Evolutionary conservation across 2,888 invertebrate genomes (phyloP).

Genomic region (Amphipyra tragopoginis): DNA sequence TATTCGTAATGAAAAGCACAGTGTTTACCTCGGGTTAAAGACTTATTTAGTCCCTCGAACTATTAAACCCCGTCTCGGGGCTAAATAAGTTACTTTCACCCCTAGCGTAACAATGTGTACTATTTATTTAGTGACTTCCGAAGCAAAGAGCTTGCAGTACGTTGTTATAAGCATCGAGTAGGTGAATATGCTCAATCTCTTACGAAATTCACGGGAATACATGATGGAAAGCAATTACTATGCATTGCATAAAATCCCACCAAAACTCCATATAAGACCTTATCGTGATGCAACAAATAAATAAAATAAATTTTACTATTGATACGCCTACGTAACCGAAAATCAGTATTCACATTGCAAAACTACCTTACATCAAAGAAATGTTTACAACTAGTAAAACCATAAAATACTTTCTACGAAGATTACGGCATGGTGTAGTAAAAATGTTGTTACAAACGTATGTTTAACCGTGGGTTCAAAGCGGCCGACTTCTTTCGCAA

Average conservation of each 20-base stretch:
- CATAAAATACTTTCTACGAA: constrained; percentile 47
- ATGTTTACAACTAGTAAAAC: constrained; percentile 24
- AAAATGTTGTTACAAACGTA: constrained; percentile 23
- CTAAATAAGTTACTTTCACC: too few relatives aligned
- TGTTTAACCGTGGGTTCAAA: constrained; percentile 25
- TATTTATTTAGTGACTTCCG: too few relatives aligned
- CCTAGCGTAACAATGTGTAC: too few relatives aligned
- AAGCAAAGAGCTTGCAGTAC: too few relatives aligned
- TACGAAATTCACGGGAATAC: too few relatives aligned
- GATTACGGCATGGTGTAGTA: constrained; percentile 16
- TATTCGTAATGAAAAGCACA: too few relatives aligned
- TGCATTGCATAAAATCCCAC: background rate
- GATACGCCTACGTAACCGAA: background rate
- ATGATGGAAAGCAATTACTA: background rate
- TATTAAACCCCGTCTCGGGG: too few relatives aligned
- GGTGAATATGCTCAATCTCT: too few relatives aligned
- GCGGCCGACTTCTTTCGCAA: constrained; percentile 33
- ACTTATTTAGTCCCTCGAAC: too few relatives aligned
- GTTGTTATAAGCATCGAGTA: too few relatives aligned
- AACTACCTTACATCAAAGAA: constrained; percentile 39
- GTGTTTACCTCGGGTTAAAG: too few relatives aligned
- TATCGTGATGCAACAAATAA: background rate
- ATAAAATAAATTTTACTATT: constrained; percentile 11
- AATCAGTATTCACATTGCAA: constrained; percentile 31
- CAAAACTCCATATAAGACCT: background rate